Evolutionary conservation across 1,140 invertebrate species (phyloP).

Genomic region (Cryptotermes secundus): DNA sequence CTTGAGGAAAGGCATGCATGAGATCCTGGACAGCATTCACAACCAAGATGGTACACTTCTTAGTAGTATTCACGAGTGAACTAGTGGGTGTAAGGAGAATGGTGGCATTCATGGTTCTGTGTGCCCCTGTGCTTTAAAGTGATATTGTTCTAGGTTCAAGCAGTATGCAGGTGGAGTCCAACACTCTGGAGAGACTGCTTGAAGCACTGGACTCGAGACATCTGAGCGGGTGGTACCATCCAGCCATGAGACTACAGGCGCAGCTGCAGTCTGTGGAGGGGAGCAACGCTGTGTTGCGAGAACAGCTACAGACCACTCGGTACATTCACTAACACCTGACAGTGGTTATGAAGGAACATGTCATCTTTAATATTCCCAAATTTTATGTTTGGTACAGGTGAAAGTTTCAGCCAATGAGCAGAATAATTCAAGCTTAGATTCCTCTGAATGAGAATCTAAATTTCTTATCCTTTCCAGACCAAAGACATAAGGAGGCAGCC

Average conservation of each 20-base stretch:
- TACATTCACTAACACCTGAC: conserved; percentile 37
- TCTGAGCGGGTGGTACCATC: conserved; percentile 72
- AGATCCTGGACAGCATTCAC: conserved; percentile 62
- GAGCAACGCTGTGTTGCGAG: conserved; percentile 56
- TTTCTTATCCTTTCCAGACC: too few relatives aligned
- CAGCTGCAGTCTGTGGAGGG: conserved; percentile 63
- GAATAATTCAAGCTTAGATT: too few relatives aligned
- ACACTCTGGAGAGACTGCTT: conserved; percentile 58
- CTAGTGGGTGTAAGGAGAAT: too few relatives aligned
- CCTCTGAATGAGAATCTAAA: too few relatives aligned
- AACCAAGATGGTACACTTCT: conserved; percentile 54
- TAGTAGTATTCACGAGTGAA: too few relatives aligned
- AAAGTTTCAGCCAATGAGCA: too few relatives aligned
- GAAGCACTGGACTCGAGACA: conserved; percentile 67
- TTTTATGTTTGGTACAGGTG: too few relatives aligned
- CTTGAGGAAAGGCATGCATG: conserved; percentile 66
- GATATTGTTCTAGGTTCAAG: conserved; percentile 45
- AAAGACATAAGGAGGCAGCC: too few relatives aligned
- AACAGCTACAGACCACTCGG: conserved; percentile 53
- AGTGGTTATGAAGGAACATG: too few relatives aligned
- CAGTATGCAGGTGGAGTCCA: conserved; percentile 54
- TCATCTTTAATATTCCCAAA: too few relatives aligned
- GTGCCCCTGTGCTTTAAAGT: too few relatives aligned
- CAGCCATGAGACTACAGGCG: conserved; percentile 68
- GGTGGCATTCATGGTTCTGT: too few relatives aligned